A percentile compares a stretch with the other conserved stretches of the same genome.
These are phyloP conservation scores for Eupeodes latifasciatus DNA, from an alignment of 2,888 invertebrate genomes.

Conservation along the genomic window DNA sequence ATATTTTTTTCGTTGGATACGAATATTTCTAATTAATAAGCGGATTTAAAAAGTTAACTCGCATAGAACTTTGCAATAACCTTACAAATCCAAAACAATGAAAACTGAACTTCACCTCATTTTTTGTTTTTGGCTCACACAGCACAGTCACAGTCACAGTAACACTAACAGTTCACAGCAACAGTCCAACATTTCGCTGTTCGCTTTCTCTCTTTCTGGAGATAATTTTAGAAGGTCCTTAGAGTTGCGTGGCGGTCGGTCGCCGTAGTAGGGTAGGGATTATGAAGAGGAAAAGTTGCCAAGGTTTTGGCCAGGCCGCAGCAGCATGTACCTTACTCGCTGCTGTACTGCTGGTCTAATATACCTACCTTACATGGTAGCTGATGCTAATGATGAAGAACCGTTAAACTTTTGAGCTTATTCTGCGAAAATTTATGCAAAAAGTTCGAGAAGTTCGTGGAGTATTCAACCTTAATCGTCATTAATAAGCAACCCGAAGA, in stretches of 20 bases:
- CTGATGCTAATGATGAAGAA: slow-evolving; percentile 72
- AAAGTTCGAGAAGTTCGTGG: slow-evolving; percentile 69
- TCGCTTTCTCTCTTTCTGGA: background rate
- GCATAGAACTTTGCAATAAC: slow-evolving; percentile 54
- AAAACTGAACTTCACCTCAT: slow-evolving; percentile 47
- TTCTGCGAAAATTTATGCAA: slow-evolving; percentile 69
- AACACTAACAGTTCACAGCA: background rate
- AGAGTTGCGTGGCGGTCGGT: too few species aligned
- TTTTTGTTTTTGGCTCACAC: slow-evolving; percentile 25
- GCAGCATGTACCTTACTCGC: too few species aligned
- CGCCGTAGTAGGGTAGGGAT: too few species aligned
- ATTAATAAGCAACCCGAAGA: slow-evolving; percentile 72
- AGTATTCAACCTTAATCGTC: slow-evolving; percentile 74
- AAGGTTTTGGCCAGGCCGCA: slow-evolving; percentile 1
- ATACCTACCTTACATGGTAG: slow-evolving; percentile 39
- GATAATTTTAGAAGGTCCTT: slow-evolving; percentile 4
- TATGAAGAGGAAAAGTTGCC: slow-evolving; percentile 11
- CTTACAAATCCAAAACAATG: slow-evolving; percentile 60
- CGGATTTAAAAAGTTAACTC: slow-evolving; percentile 65
- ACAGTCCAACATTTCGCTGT: slow-evolving; percentile 29
- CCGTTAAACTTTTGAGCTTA: slow-evolving; percentile 73
- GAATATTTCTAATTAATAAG: slow-evolving; percentile 63
- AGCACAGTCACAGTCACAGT: too few species aligned
- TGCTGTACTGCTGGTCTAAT: background rate
- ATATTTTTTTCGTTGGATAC: slow-evolving; percentile 14